Evolutionary conservation across 2,797 vertebrate species (phyloP).

Genomic region (Cossypha caffra): DNA sequence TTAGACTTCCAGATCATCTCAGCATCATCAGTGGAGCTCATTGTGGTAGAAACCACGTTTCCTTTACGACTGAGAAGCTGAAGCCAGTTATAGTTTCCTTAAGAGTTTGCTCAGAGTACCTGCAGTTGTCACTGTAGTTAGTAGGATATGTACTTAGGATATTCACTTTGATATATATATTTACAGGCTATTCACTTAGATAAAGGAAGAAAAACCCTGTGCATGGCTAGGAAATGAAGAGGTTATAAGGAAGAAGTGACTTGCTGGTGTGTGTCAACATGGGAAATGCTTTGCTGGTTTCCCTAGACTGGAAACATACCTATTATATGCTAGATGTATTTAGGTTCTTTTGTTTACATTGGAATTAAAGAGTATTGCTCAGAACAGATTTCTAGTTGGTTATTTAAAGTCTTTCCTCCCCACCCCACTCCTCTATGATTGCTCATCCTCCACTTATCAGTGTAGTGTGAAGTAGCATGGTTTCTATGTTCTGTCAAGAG

Average conservation of each 20-base stretch:
- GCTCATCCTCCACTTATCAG: not conserved
- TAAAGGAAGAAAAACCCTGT: not conserved
- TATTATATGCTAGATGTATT: not conserved
- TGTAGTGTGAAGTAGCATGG: not conserved
- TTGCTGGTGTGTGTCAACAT: not conserved
- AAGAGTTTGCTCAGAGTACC: not conserved
- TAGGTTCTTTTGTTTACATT: not conserved
- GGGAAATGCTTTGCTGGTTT: not conserved
- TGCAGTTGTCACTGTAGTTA: not conserved
- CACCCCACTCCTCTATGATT: not conserved
- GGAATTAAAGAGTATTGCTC: not conserved
- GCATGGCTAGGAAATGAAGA: not conserved
- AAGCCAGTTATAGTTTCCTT: not conserved
- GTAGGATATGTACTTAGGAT: not conserved
- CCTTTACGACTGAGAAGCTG: not conserved
- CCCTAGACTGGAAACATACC: not conserved
- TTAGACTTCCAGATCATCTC: not conserved
- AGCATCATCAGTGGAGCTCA: accelerated
- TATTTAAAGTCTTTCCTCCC: not conserved
- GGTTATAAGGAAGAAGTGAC: not conserved
- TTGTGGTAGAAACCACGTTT: not conserved
- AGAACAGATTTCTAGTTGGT: not conserved
- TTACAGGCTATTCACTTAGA: not conserved
- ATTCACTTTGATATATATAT: not conserved
- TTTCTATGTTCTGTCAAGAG: not conserved